A percentile compares a stretch with the other conserved stretches of the same genome.
Conservation (phyloP, 2,113 vertebrate genomes). For the Neodon shergylaensis region DNA sequence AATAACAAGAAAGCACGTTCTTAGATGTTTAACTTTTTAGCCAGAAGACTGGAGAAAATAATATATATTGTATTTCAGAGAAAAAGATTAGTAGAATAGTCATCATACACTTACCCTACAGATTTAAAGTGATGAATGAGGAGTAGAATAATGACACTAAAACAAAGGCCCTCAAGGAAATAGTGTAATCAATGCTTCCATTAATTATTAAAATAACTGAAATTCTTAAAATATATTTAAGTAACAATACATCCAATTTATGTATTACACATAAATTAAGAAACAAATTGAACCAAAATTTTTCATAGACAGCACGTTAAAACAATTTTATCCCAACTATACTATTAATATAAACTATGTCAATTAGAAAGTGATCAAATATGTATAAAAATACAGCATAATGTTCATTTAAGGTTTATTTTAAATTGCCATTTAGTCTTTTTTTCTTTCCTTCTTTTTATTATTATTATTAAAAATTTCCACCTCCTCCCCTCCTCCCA, state of each 20-base stretch:
- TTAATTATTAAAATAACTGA: not conserved
- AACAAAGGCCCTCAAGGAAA: not conserved
- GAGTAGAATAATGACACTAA: not conserved
- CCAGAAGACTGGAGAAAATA: not conserved
- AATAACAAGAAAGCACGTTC: not conserved
- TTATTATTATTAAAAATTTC: no score
- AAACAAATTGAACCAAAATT: not conserved
- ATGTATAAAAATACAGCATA: not conserved
- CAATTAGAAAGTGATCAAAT: not conserved
- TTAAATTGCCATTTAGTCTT: not conserved
- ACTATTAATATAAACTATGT: not conserved
- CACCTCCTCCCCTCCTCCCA: no score
- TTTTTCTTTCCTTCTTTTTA: no score
- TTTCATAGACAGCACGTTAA: not conserved
- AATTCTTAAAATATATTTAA: not conserved
- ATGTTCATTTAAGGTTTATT: not conserved
- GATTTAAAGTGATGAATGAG: not conserved
- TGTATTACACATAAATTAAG: not conserved
- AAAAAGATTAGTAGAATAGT: not conserved
- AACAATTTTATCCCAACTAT: not conserved
- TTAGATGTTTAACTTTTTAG: not conserved
- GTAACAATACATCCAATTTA: not conserved
- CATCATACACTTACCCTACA: rapidly evolving
- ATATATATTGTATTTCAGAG: not conserved
- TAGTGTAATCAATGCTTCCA: not conserved